Evolutionary conservation across 2,113 vertebrate genomes (phyloP).

Genomic region (Dunckerocampus dactyliophorus): DNA sequence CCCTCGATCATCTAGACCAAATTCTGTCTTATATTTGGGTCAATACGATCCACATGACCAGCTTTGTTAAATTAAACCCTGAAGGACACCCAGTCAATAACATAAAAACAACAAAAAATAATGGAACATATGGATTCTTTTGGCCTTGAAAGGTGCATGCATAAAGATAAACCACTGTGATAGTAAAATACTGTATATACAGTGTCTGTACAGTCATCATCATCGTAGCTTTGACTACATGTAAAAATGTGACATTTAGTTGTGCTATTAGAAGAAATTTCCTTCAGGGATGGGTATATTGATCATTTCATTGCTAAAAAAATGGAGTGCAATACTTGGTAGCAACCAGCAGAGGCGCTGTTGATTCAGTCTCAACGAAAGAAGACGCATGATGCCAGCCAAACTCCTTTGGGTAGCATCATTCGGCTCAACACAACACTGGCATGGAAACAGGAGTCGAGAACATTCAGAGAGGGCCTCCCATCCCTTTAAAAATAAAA

Average conservation of each 20-base stretch:
- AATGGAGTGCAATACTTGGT: not conserved
- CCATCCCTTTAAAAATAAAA: not conserved
- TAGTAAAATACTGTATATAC: slow-evolving; percentile 95
- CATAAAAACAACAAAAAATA: slow-evolving; percentile 67
- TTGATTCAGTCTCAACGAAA: not conserved
- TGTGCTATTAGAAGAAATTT: slow-evolving; percentile 19
- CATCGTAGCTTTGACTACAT: slow-evolving; percentile 44
- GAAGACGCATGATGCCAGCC: not conserved
- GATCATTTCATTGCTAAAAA: not conserved
- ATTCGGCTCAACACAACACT: not conserved
- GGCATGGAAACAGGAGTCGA: not conserved
- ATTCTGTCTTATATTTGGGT: too few relatives aligned
- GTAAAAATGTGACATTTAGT: slow-evolving; percentile 35
- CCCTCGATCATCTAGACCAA: too few relatives aligned
- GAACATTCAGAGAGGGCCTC: not conserved
- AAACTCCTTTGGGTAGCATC: not conserved
- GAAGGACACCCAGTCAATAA: slow-evolving; percentile 52
- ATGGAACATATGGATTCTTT: slow-evolving; percentile 77
- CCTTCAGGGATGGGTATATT: not conserved
- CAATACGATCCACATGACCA: too few relatives aligned
- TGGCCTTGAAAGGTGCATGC: slow-evolving; percentile 87
- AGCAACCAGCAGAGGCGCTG: not conserved
- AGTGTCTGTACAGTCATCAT: slow-evolving; percentile 75
- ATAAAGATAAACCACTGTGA: slow-evolving; percentile 87
- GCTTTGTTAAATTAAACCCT: slow-evolving; percentile 50